These are phyloP conservation scores for Emydura subglobosa DNA, from an alignment of 2,113 vertebrate genomes.

Conservation along the genomic window DNA sequence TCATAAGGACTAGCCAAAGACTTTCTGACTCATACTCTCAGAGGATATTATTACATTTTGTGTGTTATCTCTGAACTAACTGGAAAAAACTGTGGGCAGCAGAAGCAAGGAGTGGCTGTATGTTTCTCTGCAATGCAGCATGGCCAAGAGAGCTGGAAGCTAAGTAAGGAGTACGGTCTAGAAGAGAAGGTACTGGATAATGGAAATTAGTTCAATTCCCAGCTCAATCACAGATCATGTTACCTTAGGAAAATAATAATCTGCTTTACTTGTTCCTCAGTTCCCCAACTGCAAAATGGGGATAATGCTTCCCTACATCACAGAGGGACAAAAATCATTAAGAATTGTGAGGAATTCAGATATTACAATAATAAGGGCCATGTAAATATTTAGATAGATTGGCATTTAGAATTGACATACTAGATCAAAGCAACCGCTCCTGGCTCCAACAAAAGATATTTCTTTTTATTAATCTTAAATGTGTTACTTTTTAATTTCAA, in stretches of 20 bases:
- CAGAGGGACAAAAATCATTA: background rate
- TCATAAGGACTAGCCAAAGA: background rate
- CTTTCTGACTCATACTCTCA: background rate
- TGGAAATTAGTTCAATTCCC: too few species aligned
- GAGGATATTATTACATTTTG: background rate
- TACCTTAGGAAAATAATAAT: background rate
- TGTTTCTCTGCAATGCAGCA: background rate
- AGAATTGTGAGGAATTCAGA: background rate
- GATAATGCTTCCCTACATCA: background rate
- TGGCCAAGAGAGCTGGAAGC: too few species aligned
- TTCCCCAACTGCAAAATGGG: background rate
- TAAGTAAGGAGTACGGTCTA: too few species aligned
- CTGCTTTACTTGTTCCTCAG: background rate
- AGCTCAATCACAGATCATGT: background rate
- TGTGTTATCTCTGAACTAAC: background rate
- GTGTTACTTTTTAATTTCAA: constrained; percentile 56
- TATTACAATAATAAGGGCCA: background rate
- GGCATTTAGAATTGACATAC: background rate
- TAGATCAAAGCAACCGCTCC: background rate
- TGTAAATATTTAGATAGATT: background rate
- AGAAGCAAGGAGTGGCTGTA: background rate
- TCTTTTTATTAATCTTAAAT: constrained; percentile 58
- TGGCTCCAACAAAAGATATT: constrained; percentile 42
- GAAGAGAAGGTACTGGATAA: too few species aligned
- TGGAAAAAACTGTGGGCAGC: background rate